A percentile compares a stretch with the other conserved stretches of the same genome.
Conservation (phyloP, 2,113 vertebrate genomes). For the Protobothrops mucrosquamatus region DNA sequence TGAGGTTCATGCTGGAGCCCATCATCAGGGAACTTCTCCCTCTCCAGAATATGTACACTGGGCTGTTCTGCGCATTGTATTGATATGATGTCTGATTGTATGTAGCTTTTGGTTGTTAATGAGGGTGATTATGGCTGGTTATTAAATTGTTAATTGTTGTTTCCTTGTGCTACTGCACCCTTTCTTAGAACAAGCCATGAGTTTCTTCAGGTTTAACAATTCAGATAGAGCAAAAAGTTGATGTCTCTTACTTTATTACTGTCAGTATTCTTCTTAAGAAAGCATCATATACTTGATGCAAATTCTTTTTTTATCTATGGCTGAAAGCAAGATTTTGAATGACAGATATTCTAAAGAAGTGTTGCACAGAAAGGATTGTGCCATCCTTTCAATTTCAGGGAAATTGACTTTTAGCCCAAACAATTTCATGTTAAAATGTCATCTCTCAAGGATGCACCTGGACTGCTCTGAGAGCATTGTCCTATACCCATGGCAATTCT, state of each 20-base stretch:
- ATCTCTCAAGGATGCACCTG: background rate
- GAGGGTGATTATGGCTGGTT: background rate
- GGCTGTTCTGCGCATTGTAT: background rate
- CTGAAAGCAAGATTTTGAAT: background rate
- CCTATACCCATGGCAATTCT: background rate
- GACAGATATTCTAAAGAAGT: background rate
- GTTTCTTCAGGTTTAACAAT: background rate
- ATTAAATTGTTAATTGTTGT: background rate
- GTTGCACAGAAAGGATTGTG: background rate
- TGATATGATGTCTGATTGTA: background rate
- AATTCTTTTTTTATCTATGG: accelerated
- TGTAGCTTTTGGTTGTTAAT: background rate
- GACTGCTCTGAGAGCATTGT: background rate
- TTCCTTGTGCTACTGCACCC: background rate
- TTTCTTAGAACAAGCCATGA: background rate
- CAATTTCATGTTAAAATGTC: background rate
- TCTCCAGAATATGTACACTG: background rate
- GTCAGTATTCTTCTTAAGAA: background rate
- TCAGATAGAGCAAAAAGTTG: background rate
- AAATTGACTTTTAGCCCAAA: background rate
- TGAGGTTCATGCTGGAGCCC: background rate
- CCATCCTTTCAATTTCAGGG: accelerated
- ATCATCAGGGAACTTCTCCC: background rate
- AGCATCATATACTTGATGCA: accelerated
- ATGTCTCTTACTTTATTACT: background rate